These are phyloP conservation scores for Phrynocephalus versicolor DNA, from an alignment of 2,113 vertebrate genomes.

Conservation along the genomic window DNA sequence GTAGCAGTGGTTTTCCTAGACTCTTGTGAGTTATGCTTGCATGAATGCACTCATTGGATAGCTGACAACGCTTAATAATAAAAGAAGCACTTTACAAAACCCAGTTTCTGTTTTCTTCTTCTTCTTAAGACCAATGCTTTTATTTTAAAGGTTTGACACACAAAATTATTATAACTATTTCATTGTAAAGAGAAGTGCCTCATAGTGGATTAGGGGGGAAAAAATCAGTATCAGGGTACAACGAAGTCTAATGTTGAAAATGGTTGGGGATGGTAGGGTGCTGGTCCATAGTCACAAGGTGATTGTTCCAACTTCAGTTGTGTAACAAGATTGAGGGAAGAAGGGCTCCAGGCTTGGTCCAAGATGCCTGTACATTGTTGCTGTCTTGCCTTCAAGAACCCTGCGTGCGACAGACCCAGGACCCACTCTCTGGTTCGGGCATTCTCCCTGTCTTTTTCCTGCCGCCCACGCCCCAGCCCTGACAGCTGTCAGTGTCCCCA, in stretches of 20 bases:
- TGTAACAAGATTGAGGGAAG: too few relatives aligned
- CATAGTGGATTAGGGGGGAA: slow-evolving; percentile 11
- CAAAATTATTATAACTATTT: slow-evolving; percentile 9
- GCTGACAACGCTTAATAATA: slow-evolving; percentile 61
- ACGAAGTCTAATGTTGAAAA: slow-evolving; percentile 32
- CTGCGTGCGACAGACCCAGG: too few relatives aligned
- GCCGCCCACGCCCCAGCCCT: too few relatives aligned
- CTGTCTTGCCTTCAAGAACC: too few relatives aligned
- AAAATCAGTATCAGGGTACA: slow-evolving; percentile 6
- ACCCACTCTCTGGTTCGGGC: too few relatives aligned
- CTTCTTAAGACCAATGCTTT: slow-evolving; percentile 31
- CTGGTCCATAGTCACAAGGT: too few relatives aligned
- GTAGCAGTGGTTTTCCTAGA: slow-evolving; percentile 52
- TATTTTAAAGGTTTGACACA: slow-evolving; percentile 46
- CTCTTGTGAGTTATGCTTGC: slow-evolving; percentile 50
- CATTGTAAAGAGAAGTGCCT: slow-evolving; percentile 26
- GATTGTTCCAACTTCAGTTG: background rate
- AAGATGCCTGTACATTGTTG: too few relatives aligned
- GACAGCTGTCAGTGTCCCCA: background rate
- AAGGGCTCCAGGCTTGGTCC: too few relatives aligned
- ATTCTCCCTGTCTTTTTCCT: too few relatives aligned
- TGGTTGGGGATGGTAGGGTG: too few relatives aligned
- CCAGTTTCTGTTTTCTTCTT: slow-evolving; percentile 40
- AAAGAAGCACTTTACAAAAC: slow-evolving; percentile 61
- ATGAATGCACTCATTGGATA: slow-evolving; percentile 54